These are phyloP conservation scores for Onychostruthus taczanowskii DNA, from an alignment of 2,113 vertebrate genomes.

Conservation along the genomic window DNA sequence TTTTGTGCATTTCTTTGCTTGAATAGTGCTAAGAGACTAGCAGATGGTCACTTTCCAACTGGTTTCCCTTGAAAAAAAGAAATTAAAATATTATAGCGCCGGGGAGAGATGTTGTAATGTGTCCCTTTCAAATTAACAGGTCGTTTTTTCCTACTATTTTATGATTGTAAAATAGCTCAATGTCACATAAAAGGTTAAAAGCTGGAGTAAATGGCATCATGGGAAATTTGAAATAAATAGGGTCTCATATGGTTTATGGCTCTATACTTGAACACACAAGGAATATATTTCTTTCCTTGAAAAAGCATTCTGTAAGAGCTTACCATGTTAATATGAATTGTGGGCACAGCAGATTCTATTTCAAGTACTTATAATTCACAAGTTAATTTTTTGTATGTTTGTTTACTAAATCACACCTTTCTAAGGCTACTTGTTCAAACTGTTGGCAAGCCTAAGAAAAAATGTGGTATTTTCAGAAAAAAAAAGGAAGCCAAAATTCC, in stretches of 20 bases:
- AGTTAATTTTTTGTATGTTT: conserved; percentile 4
- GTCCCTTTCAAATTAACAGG: conserved; percentile 76
- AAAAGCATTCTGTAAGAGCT: neutral
- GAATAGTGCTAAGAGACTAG: conserved; percentile 74
- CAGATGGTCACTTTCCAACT: conserved; percentile 92
- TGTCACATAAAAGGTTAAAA: conserved; percentile 82
- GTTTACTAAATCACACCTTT: conserved; percentile 16
- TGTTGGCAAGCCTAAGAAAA: neutral
- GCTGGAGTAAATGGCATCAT: conserved; percentile 73
- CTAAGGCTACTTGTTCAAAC: conserved; percentile 2
- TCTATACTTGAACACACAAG: conserved; percentile 69
- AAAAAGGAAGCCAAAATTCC: neutral
- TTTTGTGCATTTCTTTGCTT: conserved; percentile 82
- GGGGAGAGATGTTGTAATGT: conserved; percentile 78
- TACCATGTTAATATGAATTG: conserved; percentile 2
- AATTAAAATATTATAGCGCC: conserved; percentile 85
- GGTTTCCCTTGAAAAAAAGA: conserved; percentile 82
- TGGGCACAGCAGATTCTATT: conserved; percentile 10
- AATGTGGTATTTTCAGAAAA: neutral
- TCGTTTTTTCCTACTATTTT: conserved; percentile 72
- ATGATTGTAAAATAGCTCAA: conserved; percentile 72
- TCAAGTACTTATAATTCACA: conserved; percentile 33
- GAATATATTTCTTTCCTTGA: conserved; percentile 62
- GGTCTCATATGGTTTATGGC: conserved; percentile 71
- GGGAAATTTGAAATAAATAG: conserved; percentile 77